Percentiles rank a stretch among this genome's conserved stretches.
These are phyloP conservation scores for Ypsolopha sequella DNA, from an alignment of 2,888 invertebrate species.

Conservation along the genomic window DNA sequence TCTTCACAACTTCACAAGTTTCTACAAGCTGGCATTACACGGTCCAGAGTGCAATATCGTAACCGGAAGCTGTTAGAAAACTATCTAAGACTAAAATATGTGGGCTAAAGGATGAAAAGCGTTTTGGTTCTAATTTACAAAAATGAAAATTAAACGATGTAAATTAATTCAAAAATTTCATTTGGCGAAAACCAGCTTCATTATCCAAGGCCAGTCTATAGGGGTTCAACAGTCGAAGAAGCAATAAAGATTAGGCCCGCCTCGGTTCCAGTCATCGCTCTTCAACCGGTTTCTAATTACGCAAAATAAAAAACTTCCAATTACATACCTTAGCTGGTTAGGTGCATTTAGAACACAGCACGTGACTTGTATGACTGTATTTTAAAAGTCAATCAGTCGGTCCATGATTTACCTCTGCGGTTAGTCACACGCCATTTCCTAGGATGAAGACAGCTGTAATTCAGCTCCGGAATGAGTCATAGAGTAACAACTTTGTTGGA, in stretches of 20 bases:
- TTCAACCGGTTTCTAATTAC: neutral
- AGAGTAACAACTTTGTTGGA: neutral
- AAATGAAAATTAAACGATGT: no score
- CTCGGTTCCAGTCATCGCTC: neutral
- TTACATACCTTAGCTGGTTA: neutral
- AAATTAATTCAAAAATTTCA: no score
- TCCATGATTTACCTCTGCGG: neutral
- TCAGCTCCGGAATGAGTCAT: neutral
- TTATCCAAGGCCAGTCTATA: neutral
- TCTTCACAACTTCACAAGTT: no score
- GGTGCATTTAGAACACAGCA: neutral
- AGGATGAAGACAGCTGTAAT: no score
- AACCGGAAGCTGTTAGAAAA: no score
- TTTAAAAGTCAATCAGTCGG: neutral
- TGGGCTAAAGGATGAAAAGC: no score
- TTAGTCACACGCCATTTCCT: neutral
- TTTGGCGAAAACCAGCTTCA: no score
- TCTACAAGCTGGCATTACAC: no score
- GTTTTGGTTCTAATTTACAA: no score
- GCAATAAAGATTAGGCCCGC: neutral
- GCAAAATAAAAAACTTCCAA: neutral
- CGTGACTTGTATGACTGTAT: neutral
- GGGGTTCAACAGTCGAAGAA: neutral
- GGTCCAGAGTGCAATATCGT: no score
- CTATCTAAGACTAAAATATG: no score